phyloP scores from a whole-genome alignment of 2,797 vertebrate genomes.

The Simalia tracyae region DNA sequence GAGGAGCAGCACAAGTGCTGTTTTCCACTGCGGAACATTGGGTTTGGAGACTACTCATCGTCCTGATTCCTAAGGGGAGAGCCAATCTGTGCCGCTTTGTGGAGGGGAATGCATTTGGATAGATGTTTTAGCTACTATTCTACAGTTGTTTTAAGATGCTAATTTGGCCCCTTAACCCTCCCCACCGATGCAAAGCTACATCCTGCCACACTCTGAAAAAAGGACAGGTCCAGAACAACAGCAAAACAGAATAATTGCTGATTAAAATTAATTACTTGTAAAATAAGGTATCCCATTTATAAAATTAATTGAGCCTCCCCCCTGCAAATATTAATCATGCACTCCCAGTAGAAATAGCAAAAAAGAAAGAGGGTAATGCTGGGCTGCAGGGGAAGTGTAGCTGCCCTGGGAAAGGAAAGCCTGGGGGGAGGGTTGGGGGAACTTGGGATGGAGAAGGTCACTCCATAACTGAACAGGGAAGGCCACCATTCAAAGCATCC shows the following conservation, averaged over 20 bases:
- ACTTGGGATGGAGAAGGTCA: too few species aligned
- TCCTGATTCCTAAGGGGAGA: neutral
- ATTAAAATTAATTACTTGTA: neutral
- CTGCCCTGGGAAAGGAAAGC: too few species aligned
- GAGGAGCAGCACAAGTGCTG: neutral
- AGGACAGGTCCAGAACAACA: neutral
- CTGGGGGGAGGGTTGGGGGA: too few species aligned
- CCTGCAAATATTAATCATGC: neutral
- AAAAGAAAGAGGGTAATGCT: neutral
- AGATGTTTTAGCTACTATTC: neutral
- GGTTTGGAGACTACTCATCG: neutral
- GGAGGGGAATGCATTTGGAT: neutral
- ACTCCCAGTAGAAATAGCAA: neutral
- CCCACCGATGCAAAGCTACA: neutral
- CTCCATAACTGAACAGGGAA: too few species aligned
- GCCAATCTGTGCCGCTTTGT: neutral
- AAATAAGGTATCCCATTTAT: neutral
- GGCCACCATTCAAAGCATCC: too few species aligned
- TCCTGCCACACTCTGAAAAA: neutral
- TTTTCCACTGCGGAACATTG: neutral
- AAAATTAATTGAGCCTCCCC: neutral
- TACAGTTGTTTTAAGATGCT: neutral
- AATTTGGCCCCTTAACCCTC: neutral
- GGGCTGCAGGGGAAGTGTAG: too few species aligned
- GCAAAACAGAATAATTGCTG: neutral